A percentile compares a stretch with the other conserved stretches of the same genome.
phyloP scores from a whole-genome alignment of 2,113 vertebrate species.

The Nothobranchius kuhntae region DNA sequence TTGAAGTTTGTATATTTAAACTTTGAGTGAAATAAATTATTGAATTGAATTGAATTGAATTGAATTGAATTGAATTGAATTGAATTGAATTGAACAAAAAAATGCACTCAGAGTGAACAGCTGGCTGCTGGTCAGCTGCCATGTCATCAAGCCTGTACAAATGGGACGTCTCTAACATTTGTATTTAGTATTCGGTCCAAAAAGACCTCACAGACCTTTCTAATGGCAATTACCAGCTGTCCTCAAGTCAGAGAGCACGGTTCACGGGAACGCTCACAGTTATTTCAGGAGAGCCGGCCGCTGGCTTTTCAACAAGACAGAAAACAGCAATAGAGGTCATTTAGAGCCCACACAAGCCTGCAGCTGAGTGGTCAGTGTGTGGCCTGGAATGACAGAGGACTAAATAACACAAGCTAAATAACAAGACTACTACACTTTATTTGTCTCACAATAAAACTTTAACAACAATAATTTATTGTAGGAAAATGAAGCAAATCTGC shows the following conservation, averaged over 20 bases:
- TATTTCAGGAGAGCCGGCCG: conserved; percentile 50
- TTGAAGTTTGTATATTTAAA: too few relatives aligned
- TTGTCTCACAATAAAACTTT: conserved; percentile 8
- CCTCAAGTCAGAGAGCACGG: conserved; percentile 42
- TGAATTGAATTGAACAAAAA: background rate
- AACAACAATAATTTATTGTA: too few relatives aligned
- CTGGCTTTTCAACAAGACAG: conserved; percentile 51
- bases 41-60: too few relatives aligned
- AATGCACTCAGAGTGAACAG: conserved; percentile 22
- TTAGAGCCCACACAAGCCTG: conserved; percentile 46
- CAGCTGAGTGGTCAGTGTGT: conserved; percentile 49
- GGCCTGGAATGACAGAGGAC: conserved; percentile 47
- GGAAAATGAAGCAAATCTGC: too few relatives aligned
- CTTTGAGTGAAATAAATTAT: too few relatives aligned
- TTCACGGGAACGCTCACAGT: conserved; percentile 32
- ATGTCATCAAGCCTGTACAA: conserved; percentile 36
- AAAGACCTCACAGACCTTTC: conserved; percentile 44
- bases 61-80: too few relatives aligned
- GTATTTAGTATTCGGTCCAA: conserved; percentile 31
- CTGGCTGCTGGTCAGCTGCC: conserved; percentile 43
- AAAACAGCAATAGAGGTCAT: conserved; percentile 67
- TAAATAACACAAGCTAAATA: conserved; percentile 27
- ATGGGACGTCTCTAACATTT: conserved; percentile 31
- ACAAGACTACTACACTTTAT: conserved; percentile 28
- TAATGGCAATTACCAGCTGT: conserved; percentile 41